Percentiles rank a stretch among this genome's conserved stretches.
Conservation (phyloP, 1,140 invertebrate genomes). For the Himalopsyche phryganea region DNA sequence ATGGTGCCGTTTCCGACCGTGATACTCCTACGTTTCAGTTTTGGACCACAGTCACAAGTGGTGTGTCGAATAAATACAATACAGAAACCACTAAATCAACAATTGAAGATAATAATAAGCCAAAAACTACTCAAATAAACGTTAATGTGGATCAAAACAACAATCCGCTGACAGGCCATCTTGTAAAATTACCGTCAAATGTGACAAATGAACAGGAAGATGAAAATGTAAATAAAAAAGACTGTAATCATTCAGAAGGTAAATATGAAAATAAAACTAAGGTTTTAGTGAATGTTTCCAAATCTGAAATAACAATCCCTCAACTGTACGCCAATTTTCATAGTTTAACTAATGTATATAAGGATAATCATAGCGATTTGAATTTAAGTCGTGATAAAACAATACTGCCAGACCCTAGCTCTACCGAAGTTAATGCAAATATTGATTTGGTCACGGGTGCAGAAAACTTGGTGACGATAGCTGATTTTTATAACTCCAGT, state of each 20-base stretch:
- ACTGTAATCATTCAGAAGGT: too few relatives aligned
- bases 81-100: neutral
- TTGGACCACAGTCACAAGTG: constrained; percentile 21
- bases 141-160: constrained; percentile 16
- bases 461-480: too few relatives aligned
- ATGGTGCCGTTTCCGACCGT: neutral
- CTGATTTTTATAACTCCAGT: too few relatives aligned
- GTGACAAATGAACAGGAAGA: neutral
- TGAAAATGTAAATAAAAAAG: neutral
- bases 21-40: constrained; percentile 22
- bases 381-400: too few relatives aligned
- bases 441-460: too few relatives aligned
- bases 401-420: too few relatives aligned
- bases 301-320: neutral
- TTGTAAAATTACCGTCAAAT: constrained; percentile 11
- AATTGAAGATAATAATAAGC: neutral
- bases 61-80: constrained; percentile 1
- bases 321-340: neutral
- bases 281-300: neutral
- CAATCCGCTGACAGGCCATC: constrained; percentile 4
- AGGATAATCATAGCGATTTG: too few relatives aligned
- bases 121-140: too few relatives aligned
- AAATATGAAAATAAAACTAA: neutral
- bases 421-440: too few relatives aligned
- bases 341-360: too few relatives aligned